These are phyloP conservation scores for Poeciliopsis retropinna DNA, from an alignment of 2,113 vertebrate genomes.

Conservation along the genomic window DNA sequence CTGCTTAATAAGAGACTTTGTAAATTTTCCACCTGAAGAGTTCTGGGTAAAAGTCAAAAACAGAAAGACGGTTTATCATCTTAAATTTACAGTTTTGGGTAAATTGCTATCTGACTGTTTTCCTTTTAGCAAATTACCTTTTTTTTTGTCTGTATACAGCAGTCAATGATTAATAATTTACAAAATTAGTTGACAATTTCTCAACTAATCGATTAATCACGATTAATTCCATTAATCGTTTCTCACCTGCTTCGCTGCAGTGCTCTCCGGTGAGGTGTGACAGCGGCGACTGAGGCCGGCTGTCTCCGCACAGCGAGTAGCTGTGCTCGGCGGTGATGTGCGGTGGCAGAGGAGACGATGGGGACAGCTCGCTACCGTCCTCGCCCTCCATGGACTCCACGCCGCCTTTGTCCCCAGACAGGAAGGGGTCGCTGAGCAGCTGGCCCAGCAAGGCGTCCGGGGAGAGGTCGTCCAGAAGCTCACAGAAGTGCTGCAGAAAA, in stretches of 20 bases:
- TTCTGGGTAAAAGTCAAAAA: too few species aligned
- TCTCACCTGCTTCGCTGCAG: conserved; percentile 88
- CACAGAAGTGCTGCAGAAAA: conserved; percentile 90
- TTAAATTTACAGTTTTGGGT: too few species aligned
- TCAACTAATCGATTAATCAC: too few species aligned
- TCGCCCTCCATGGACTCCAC: conserved; percentile 86
- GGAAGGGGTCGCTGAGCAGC: conserved; percentile 96
- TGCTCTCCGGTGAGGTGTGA: conserved; percentile 86
- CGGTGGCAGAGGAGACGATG: conserved; percentile 87
- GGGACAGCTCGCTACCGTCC: conserved; percentile 85
- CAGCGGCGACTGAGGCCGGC: conserved; percentile 91
- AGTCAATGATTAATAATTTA: too few species aligned
- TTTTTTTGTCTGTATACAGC: too few species aligned
- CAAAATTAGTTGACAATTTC: too few species aligned
- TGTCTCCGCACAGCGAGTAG: conserved; percentile 96
- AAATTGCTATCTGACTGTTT: too few species aligned
- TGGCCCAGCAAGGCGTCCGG: conserved; percentile 94
- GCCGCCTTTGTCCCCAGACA: conserved; percentile 80
- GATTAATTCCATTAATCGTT: too few species aligned
- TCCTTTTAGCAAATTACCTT: too few species aligned
- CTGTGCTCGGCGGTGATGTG: conserved; percentile 98
- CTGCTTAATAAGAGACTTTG: too few species aligned
- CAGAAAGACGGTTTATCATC: too few species aligned
- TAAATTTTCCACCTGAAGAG: too few species aligned
- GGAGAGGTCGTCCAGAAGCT: conserved; percentile 95